Conservation (phyloP, 2,113 vertebrate genomes). For the Sula dactylatra region DNA sequence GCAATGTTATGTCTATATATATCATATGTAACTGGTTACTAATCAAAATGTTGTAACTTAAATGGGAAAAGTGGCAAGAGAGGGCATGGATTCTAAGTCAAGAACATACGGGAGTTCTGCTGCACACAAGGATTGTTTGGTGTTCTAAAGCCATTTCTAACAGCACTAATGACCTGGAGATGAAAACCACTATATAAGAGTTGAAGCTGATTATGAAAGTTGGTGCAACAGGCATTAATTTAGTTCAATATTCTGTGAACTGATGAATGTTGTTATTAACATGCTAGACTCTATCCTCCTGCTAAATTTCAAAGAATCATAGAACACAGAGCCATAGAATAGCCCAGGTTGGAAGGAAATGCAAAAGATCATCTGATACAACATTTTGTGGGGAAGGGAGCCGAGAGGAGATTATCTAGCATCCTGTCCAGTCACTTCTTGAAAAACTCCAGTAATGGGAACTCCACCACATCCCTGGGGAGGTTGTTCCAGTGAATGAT, state of each 20-base stretch:
- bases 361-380: background rate
- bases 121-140: background rate
- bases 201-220: background rate
- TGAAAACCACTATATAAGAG: background rate
- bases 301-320: background rate
- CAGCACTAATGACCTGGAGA: background rate
- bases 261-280: background rate
- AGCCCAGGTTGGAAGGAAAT: background rate
- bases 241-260: background rate
- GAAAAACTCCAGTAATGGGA: background rate
- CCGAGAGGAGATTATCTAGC: background rate
- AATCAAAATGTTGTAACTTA: background rate
- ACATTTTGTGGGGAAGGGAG: background rate
- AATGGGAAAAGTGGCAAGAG: background rate
- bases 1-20: background rate
- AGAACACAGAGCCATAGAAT: background rate
- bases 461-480: background rate
- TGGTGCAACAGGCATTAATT: background rate
- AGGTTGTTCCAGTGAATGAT: background rate
- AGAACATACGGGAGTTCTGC: background rate
- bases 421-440: background rate
- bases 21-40: background rate
- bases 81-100: background rate
- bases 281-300: background rate
- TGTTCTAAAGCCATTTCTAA: background rate